Base-by-base conservation (phyloP, 2,888 invertebrate species). In the Euzophera pinguis region DNA sequence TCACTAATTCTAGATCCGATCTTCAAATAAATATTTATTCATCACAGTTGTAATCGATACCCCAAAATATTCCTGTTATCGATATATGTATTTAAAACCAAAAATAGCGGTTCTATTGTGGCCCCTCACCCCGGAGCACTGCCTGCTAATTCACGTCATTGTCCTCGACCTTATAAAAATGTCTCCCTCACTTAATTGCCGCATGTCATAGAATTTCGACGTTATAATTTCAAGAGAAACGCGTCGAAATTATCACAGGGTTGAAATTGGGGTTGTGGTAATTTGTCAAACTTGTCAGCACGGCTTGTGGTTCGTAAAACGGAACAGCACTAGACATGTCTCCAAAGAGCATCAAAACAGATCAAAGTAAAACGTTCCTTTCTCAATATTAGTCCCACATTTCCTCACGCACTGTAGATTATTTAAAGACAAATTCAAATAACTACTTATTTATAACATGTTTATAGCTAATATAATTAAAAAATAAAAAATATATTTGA, bases 121-220 rank as follows among this genome's bases (percentile, higher is more conserved):
- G 12, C 38, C 29, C 55, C 55, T 42, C 27, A 50, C 16, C 48
- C 48, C 22, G 38, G 13, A 39, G 43, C 22, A 22, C 5, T 22
- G 22, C 22, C 22, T 22, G 22, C 58, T 58, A 59, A 62, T 60
- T 54, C 62, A 58, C 60, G 63, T 64, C 60, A 61, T 61, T 57
- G 55, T 52, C 38, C 53, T 59, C 65, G 43, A 57, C 57, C 64
- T 65, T 64, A 72, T 78, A 77, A 81, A 75, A 38, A 75, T 64
- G 61, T 63, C 71, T 68, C 75, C 73, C 73, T 70, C 60, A 43
- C 71, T 73, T 73, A 72, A 75, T 71, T 63, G 68, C 77, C 62
- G 72, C 63, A 71, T 78, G 82, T 73, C 76, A 74, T 71, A 74
- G 48, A 62, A 67, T 72, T 75, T 69, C 65, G 69, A 78, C 69